Evolutionary conservation across 2,113 vertebrate genomes (phyloP), one percentile per base, ranked within the genome.

Genomic region (Heliornis fulica): DNA sequence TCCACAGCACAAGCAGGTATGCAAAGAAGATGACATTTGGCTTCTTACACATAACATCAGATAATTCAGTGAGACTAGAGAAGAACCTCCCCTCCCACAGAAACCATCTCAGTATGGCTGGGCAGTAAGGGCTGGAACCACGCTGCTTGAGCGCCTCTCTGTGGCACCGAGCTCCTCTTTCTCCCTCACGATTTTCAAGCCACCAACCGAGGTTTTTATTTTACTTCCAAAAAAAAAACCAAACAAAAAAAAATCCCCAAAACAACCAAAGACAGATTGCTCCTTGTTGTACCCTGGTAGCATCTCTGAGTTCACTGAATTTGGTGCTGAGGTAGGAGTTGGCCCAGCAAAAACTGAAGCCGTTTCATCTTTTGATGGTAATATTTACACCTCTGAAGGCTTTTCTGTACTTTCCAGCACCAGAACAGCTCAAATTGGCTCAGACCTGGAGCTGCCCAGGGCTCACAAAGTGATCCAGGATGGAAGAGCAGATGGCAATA

Each of bases 81-180:
- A 7, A 18, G 71, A 87, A 83, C 36, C 65, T 70, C 48, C 15
- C 81, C 64, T 96, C 60, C 75, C 64, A 66, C 66, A 53, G 68
- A 53, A 89, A 40, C 16, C 23, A 32, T 80, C 90, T 40, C 82
- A 0, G 2, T 53, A 15, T 4, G 54, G 66, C 83, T 31, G 64
- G 88, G 89, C 91, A 88, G 76, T 25, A 50, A 10, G 38, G 2
- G 20, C 90, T 46, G 79, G 29, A 93, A 81, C 1, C 5, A n/a
- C 22, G 93, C 88, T 81, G 86, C 93, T 96, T 21, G 64, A 95
- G 96, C 94, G 95, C 96, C 96, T 75, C 94, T 78, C 76, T 87
- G 92, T 96, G 96, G 96, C n/a, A 14, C 76, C 14, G 32, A 68
- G 72, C 84, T 74, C 68, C 40, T 71, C 68, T 23, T 77, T n/a